These are phyloP conservation scores for Zophobas morio DNA, from an alignment of 1,140 invertebrate species.

Conservation along the genomic window DNA sequence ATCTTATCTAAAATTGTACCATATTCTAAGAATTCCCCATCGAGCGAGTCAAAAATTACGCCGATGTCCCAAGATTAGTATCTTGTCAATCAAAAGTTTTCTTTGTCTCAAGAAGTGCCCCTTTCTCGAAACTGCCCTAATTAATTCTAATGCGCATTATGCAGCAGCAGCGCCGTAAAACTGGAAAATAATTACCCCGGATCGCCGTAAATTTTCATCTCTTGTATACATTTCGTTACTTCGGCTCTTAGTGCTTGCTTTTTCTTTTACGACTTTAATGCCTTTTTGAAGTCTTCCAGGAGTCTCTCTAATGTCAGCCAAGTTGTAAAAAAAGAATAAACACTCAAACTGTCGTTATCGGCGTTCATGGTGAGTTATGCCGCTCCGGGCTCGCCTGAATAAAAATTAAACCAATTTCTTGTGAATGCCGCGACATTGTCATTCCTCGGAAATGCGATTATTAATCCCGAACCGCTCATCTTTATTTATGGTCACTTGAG, in stretches of 20 bases:
- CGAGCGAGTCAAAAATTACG: too few relatives aligned
- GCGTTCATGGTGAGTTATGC: slow-evolving; percentile 33
- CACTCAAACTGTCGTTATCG: slow-evolving; percentile 44
- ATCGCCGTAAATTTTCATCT: neutral
- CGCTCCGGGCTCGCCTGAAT: slow-evolving; percentile 2
- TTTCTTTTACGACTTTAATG: slow-evolving; percentile 37
- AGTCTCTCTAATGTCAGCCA: slow-evolving; percentile 29
- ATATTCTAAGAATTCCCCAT: too few relatives aligned
- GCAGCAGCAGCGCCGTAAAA: slow-evolving; percentile 4
- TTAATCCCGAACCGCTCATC: slow-evolving; percentile 1
- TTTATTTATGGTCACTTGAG: neutral
- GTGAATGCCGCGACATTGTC: neutral
- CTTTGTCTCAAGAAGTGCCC: too few relatives aligned
- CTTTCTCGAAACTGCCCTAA: slow-evolving; percentile 31
- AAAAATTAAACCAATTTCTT: slow-evolving; percentile 23
- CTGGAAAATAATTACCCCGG: slow-evolving; percentile 15
- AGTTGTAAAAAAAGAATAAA: slow-evolving; percentile 46
- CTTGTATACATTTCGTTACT: neutral
- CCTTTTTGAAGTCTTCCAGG: slow-evolving; percentile 39
- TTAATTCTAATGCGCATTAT: slow-evolving; percentile 26
- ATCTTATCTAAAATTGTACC: too few relatives aligned
- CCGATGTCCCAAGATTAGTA: too few relatives aligned
- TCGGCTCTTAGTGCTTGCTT: neutral
- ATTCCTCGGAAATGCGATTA: neutral
- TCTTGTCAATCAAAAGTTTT: too few relatives aligned